phyloP scores from a whole-genome alignment of 2,113 vertebrate species.

The Sturnus vulgaris region DNA sequence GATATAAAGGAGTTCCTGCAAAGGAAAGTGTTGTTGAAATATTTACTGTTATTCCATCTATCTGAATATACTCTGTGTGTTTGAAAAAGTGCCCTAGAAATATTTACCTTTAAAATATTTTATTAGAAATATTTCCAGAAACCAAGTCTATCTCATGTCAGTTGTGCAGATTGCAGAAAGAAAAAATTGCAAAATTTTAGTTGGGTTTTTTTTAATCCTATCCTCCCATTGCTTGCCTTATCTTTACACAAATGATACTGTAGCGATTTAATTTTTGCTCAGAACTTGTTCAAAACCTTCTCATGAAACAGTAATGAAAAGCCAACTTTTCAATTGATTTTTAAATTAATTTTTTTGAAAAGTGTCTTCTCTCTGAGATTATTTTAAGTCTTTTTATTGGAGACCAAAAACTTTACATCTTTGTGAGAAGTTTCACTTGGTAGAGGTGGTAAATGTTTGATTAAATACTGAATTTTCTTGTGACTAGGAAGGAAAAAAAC shows the following conservation, averaged over 20 bases:
- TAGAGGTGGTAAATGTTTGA: neutral
- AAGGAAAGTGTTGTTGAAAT: neutral
- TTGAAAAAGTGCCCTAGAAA: neutral
- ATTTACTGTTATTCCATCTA: neutral
- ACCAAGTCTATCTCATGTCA: neutral
- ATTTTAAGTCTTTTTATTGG: neutral
- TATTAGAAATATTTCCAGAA: neutral
- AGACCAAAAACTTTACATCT: neutral
- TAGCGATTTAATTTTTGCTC: neutral
- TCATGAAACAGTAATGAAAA: neutral
- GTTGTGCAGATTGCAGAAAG: neutral
- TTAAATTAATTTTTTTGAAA: neutral
- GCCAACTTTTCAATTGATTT: neutral
- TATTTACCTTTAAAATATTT: neutral
- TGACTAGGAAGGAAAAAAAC: neutral
- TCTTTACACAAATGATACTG: neutral
- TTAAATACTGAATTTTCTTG: neutral
- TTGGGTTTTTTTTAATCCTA: neutral
- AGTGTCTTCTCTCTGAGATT: neutral
- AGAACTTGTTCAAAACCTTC: neutral
- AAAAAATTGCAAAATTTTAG: neutral
- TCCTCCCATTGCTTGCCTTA: neutral
- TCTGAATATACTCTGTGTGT: neutral
- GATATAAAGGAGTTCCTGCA: neutral
- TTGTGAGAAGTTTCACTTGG: neutral